Evolutionary conservation across 2,888 invertebrate genomes (phyloP).

Genomic region (Adineta ricciae): DNA sequence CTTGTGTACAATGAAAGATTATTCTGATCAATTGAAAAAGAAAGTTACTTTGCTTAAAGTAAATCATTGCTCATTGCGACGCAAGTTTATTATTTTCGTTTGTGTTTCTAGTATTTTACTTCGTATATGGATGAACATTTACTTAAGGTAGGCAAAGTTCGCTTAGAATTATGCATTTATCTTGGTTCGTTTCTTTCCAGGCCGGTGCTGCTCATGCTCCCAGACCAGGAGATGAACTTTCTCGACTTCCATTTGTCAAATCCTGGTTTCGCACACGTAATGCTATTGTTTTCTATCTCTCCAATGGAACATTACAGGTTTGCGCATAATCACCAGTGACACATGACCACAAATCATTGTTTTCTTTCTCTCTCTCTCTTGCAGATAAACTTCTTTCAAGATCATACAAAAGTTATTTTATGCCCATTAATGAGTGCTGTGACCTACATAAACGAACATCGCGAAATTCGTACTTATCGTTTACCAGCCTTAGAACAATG

Average conservation of each 20-base stretch:
- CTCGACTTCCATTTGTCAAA: slow-evolving; percentile 80
- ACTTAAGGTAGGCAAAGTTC: slow-evolving; percentile 46
- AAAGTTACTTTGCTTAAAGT: slow-evolving; percentile 81
- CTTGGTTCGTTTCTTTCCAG: slow-evolving; percentile 48
- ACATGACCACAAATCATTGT: background rate
- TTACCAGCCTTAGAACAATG: slow-evolving; percentile 66
- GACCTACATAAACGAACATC: slow-evolving; percentile 82
- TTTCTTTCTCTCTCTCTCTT: slow-evolving; percentile 43
- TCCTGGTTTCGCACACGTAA: slow-evolving; percentile 91
- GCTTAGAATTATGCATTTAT: background rate
- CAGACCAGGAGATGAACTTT: slow-evolving; percentile 75
- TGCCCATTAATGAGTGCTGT: slow-evolving; percentile 95
- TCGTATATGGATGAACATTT: slow-evolving; percentile 92
- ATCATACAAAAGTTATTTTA: slow-evolving; percentile 93
- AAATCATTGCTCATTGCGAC: too few species aligned
- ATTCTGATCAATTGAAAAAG: slow-evolving; percentile 72
- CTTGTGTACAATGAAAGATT: slow-evolving; percentile 73
- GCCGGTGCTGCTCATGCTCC: slow-evolving; percentile 64
- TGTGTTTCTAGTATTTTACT: slow-evolving; percentile 64
- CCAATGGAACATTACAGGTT: slow-evolving; percentile 91
- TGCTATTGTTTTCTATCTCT: slow-evolving; percentile 90
- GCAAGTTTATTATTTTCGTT: background rate
- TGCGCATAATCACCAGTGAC: background rate
- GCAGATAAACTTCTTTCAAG: slow-evolving; percentile 83
- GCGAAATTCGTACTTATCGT: slow-evolving; percentile 81